Percentiles rank a stretch among this genome's conserved stretches.
phyloP scores from a whole-genome alignment of 2,888 invertebrate species.

The Noctua janthe region DNA sequence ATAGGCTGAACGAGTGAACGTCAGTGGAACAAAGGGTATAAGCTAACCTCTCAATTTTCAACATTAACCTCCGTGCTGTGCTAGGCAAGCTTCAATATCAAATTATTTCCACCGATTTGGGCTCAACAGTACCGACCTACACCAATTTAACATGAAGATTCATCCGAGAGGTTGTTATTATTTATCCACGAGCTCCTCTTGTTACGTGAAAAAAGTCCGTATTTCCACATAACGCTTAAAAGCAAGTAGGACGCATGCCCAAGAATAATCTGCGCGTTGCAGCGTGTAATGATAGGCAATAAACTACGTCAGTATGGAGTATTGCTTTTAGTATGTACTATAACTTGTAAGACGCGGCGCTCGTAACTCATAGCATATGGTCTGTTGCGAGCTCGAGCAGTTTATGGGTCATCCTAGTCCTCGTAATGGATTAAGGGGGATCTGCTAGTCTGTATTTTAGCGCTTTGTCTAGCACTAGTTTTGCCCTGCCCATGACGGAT shows the following conservation, averaged over 20 bases:
- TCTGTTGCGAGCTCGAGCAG: neutral
- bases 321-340: neutral
- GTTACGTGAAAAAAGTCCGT: too few species aligned
- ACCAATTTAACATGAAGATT: too few species aligned
- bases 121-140: too few species aligned
- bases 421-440: neutral
- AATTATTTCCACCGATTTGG: too few species aligned
- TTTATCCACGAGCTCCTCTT: too few species aligned
- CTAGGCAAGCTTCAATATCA: too few species aligned
- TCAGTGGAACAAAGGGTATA: neutral
- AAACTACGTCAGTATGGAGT: neutral
- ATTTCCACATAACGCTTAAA: too few species aligned
- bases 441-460: neutral
- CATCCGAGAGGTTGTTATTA: too few species aligned
- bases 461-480: neutral
- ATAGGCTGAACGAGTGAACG: neutral
- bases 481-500: neutral
- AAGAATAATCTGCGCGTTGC: neutral
- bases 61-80: too few species aligned
- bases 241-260: too few species aligned
- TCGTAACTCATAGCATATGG: slow-evolving; percentile 20
- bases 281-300: neutral
- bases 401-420: slow-evolving; percentile 3
- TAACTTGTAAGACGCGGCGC: slow-evolving; percentile 13
- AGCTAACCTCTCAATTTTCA: neutral